Base-by-base conservation (phyloP, 2,888 invertebrate species). In the Eupithecia subfuscata region DNA sequence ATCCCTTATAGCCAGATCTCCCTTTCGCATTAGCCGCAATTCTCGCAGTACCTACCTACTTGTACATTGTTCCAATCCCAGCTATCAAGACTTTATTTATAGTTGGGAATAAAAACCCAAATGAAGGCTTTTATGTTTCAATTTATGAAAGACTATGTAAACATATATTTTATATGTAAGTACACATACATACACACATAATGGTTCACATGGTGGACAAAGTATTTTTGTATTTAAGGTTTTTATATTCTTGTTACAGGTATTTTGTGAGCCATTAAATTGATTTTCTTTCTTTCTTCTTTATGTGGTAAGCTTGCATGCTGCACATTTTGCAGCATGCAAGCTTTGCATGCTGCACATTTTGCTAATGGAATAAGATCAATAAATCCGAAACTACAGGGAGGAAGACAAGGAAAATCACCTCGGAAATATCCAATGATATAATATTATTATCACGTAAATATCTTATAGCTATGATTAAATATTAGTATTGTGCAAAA, bases 1-100 rank as follows among this genome's bases (percentile, higher is more conserved):
- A 75, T 75, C 80, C 82, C 82, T 79, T 79, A 80, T 76, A 79
- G 80, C 80, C 81, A 83, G 80, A 86, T 86, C 86, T 86, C 87
- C 86, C 85, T 84, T 83, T 84, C 84, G 83, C 84, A 85, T 89
- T 87, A 88, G 82, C 85, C 83, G 82, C 85, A 84, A 84, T 85
- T 85, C 82, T 84, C 82, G 79, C 79, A 84, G 75, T 86, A 80
- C 82, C 82, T 79, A 82, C 14, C n/a, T 81, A 77, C 79, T 80
- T 76, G 75, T 56, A 56, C 60, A 25, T 60, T 60, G 60, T 60
- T 77, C 74, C 43, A n/a, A 75, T 79, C 79, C 78, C 75, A 75
- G 77, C 79, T 73, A 77, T 82, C 70, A 69, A 14, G 45, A 25
- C 64, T 75, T 63, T 71, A 70, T 78, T 76, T 75, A n/a, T 37